Evolutionary conservation across 2,113 vertebrate species (phyloP), one percentile per base, ranked within the genome.

Genomic region (Eulemur rufifrons): DNA sequence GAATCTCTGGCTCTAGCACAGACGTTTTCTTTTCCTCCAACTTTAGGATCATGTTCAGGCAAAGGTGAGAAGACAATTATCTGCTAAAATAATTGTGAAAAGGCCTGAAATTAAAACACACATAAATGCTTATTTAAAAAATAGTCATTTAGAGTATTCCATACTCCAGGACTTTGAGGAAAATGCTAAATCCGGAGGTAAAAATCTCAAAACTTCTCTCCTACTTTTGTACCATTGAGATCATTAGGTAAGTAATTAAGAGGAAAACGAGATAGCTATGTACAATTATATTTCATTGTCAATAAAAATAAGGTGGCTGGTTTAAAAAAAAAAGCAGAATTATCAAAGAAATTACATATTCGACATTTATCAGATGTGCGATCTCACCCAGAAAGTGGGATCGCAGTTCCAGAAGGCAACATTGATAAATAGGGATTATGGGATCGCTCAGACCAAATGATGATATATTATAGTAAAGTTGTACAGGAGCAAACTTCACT

Each of bases 1-100:
- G 52, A 66, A 95, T 68, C 77, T 68, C 80, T 2, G 88, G 0
- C 91, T 97, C 85, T 85, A 83, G 82, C 74, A 97, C 96, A 95
- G 96, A 97, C 97, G 90, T 97, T 25, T 25, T 56, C 21, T 92
- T 91, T 94, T 83, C 61, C 86, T 76, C 93, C 77, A 84, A 42
- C 20, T 87, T 86, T 23, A 76, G 29, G 18, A 90, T 23, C 52
- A 25, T 37, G 7, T 29, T 77, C 83, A 61, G 23, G 7, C 32
- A 25, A 74, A 82, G 29, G 39, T 15, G 66, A 77, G 27, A 91
- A 73, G 17, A 64, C 50, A 25, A 74, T 1, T 34, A 15, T 64
- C 45, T 69, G 47, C 34, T n/a, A 39, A 87, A 94, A 59, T 37
- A 13, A 83, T 45, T 69, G 23, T n/a, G 34, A 71, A 71, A 54